Base-by-base conservation (phyloP, 2,888 invertebrate genomes). In the Parochlus steinenii region DNA sequence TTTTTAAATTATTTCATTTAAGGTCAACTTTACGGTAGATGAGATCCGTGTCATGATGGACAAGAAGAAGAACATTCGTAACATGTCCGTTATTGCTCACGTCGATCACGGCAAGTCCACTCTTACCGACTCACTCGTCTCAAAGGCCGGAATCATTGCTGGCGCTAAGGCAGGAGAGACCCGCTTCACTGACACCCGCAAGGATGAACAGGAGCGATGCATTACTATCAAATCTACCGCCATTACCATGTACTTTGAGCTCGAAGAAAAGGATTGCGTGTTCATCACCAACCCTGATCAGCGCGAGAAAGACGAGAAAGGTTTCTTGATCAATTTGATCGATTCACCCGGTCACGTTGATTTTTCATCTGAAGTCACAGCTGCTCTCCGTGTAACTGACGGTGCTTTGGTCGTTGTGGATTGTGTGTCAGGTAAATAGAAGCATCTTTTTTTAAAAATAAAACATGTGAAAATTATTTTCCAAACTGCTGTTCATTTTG, bases 1-100 rank as follows among this genome's bases (percentile, higher is more conserved):
- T 33, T 33, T 18, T 22, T 19, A 11, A 11, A 12, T 30, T 18
- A 14, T 22, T 11, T 33, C n/a, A 23, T 14, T 26, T 33, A 10
- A 97, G 98, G 98, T 99, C 78, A 98, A 99, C 79, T 99, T 99
- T 67, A 98, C 97, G 47, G 89, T 99, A 68, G 97, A 97, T 72
- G 93, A 98, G 72, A 97, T 98, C 73, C 87, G 98, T 68, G 69
- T 56, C 61, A 89, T 99, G 81, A 99, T 99, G 98, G 97, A 99
- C 86, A 89, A 89, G 65, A 97, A 97, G 74, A 74, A 72, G 71
- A 99, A 99, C 63, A 98, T 99, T 71, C 81, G 98, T 61, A 99
- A 99, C 70, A 99, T 99, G 97, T 98, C 97, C 58, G 98, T 99
- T 66, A 99, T 99, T 61, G 98, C 98, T 52, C 98, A 99, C 67